phyloP scores from a whole-genome alignment of 2,888 invertebrate genomes.

The Pollenia angustigena region DNA sequence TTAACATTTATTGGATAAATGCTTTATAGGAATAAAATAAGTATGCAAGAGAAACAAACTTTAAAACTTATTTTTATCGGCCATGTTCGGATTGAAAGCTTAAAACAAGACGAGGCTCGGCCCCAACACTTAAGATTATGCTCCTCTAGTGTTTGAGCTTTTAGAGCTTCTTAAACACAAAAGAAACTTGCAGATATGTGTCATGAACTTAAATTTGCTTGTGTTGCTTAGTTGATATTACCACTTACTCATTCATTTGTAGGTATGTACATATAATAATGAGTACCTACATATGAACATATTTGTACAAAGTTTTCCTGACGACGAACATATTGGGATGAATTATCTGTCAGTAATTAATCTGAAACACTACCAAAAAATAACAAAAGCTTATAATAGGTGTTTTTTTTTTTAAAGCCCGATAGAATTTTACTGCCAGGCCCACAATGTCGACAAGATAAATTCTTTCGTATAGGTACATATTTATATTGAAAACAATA shows the following conservation, averaged over 20 bases:
- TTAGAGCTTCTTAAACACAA: slow-evolving; percentile 1
- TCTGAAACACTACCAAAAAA: background rate
- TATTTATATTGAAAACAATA: too few relatives aligned
- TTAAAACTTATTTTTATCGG: background rate
- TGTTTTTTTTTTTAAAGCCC: too few relatives aligned
- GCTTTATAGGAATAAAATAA: background rate
- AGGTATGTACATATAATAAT: too few relatives aligned
- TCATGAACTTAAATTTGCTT: slow-evolving; percentile 3
- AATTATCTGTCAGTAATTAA: background rate
- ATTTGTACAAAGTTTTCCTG: background rate
- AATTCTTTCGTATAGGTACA: too few relatives aligned
- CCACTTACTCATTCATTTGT: background rate
- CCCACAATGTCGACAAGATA: too few relatives aligned
- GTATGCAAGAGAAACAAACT: too few relatives aligned
- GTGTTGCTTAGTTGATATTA: background rate
- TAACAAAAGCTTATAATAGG: background rate
- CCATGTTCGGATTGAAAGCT: background rate
- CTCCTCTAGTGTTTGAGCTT: slow-evolving; percentile 35
- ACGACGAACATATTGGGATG: background rate
- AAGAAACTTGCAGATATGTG: slow-evolving; percentile 2
- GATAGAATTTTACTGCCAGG: too few relatives aligned
- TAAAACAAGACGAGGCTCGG: background rate
- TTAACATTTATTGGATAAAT: background rate
- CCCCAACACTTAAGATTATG: slow-evolving; percentile 14
- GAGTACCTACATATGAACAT: too few relatives aligned